These are phyloP conservation scores for Lagopus leucura DNA, from an alignment of 2,113 vertebrate species.

Conservation along the genomic window DNA sequence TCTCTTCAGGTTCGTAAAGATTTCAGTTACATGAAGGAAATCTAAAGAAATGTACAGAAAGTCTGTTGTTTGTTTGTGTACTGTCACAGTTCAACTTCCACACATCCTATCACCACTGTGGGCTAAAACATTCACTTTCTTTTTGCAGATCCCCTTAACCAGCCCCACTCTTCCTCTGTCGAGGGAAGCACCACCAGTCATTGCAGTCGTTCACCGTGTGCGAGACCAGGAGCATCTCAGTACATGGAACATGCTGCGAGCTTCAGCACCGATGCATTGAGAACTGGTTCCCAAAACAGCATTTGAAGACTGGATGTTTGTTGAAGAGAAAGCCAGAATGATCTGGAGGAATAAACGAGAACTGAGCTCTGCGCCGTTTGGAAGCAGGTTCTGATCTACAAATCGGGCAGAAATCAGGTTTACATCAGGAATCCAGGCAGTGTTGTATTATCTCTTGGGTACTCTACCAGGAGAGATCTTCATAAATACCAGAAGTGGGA, in stretches of 20 bases:
- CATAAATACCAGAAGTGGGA: not conserved
- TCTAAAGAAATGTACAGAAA: not conserved
- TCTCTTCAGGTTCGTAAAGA: not conserved
- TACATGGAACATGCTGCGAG: not conserved
- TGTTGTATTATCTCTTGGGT: not conserved
- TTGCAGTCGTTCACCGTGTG: not conserved
- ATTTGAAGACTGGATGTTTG: not conserved
- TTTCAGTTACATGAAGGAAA: not conserved
- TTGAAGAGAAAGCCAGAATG: not conserved
- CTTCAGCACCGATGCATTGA: accelerated
- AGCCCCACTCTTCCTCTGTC: not conserved
- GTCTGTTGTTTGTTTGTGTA: not conserved
- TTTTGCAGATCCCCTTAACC: not conserved
- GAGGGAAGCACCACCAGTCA: not conserved
- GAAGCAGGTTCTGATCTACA: not conserved
- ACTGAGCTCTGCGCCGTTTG: not conserved
- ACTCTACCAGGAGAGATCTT: not conserved
- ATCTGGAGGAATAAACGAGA: not conserved
- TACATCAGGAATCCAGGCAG: not conserved
- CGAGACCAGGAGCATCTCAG: not conserved
- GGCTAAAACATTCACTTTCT: not conserved
- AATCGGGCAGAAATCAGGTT: not conserved
- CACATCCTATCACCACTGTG: not conserved
- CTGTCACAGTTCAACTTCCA: not conserved
- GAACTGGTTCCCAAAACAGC: not conserved